phyloP scores from a whole-genome alignment of 2,888 invertebrate species.

The Habroteleia sp. region DNA sequence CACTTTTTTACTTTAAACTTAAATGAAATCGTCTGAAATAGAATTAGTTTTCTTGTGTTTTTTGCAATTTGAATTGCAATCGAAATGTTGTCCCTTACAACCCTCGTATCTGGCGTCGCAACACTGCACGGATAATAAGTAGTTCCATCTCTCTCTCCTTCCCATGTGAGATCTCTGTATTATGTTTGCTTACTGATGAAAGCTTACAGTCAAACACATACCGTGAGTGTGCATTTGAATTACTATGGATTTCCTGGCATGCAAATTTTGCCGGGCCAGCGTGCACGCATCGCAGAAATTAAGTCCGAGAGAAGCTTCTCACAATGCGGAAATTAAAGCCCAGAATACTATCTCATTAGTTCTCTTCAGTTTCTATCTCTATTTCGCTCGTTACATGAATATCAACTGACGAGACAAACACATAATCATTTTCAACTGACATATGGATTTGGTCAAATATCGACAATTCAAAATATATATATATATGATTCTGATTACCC shows the following conservation, averaged over 20 bases:
- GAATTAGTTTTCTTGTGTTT: not conserved
- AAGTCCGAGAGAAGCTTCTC: slow-evolving; percentile 51
- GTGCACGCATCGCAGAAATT: slow-evolving; percentile 40
- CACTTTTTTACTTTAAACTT: too few relatives aligned
- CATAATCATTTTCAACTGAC: slow-evolving; percentile 3
- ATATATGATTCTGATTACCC: slow-evolving; percentile 54
- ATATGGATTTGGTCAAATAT: slow-evolving; percentile 19
- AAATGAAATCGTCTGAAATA: too few relatives aligned
- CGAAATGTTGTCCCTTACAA: slow-evolving; percentile 14
- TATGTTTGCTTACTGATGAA: slow-evolving; percentile 59
- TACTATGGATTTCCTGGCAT: slow-evolving; percentile 58
- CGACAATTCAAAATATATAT: slow-evolving; percentile 35
- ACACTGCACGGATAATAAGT: slow-evolving; percentile 28
- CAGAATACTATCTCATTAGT: slow-evolving; percentile 12
- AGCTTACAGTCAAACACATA: slow-evolving; percentile 58
- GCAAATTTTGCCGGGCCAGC: slow-evolving; percentile 56
- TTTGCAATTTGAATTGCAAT: slow-evolving; percentile 2
- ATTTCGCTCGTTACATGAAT: not conserved
- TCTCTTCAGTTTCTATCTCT: not conserved
- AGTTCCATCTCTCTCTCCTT: slow-evolving; percentile 5
- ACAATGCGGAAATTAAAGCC: slow-evolving; percentile 59
- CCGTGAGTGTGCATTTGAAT: slow-evolving; percentile 60
- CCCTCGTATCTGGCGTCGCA: slow-evolving; percentile 9
- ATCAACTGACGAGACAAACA: not conserved
- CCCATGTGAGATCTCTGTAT: not conserved